A percentile compares a stretch with the other conserved stretches of the same genome.
Evolutionary conservation across 2,113 vertebrate species (phyloP).

Genomic region (Sula dactylatra): DNA sequence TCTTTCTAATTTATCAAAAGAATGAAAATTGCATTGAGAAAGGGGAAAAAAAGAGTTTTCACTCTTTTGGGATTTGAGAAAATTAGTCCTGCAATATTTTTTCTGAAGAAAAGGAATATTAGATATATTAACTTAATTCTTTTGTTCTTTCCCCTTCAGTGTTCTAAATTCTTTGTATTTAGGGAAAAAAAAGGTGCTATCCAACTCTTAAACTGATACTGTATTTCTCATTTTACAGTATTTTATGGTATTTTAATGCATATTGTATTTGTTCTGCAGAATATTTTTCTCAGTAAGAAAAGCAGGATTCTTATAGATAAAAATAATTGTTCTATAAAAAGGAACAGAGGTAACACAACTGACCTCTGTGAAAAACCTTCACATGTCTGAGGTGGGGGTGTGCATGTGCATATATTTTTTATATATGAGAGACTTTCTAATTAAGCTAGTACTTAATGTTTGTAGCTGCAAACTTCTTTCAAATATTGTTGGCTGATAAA

Average conservation of each 20-base stretch:
- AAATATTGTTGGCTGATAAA: not conserved
- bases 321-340: not conserved
- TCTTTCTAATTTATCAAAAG: slow-evolving; percentile 39
- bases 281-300: not conserved
- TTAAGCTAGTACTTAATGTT: not conserved
- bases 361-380: not conserved
- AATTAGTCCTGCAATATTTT: slow-evolving; percentile 23
- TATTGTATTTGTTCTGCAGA: not conserved
- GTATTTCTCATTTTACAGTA: not conserved
- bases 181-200: not conserved
- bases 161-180: not conserved
- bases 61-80: slow-evolving; percentile 15
- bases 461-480: not conserved
- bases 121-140: not conserved
- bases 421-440: not conserved
- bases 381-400: not conserved
- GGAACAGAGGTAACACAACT: not conserved
- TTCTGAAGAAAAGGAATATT: not conserved
- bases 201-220: not conserved
- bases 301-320: not conserved
- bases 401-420: not conserved
- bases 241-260: not conserved
- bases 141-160: not conserved
- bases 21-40: not conserved
- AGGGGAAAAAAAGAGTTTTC: not conserved